These are phyloP conservation scores for Baryphthengus martii DNA, from an alignment of 2,113 vertebrate species.

Conservation along the genomic window DNA sequence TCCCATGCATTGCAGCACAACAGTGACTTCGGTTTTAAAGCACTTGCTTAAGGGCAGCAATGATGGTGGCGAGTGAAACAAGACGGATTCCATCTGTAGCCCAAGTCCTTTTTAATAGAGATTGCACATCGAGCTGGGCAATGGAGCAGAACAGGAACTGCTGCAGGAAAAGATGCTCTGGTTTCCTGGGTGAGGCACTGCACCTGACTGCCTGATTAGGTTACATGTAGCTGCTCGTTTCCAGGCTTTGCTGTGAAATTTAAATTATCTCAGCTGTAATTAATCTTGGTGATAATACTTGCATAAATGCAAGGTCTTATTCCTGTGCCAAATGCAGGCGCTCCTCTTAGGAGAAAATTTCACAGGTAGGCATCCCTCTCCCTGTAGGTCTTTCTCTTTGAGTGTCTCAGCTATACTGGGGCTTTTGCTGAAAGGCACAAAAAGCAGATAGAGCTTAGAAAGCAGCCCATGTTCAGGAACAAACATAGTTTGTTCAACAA, in stretches of 20 bases:
- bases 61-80: neutral
- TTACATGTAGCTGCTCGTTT: neutral
- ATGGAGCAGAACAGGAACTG: neutral
- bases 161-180: neutral
- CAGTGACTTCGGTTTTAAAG: neutral
- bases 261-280: neutral
- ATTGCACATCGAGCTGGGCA: neutral
- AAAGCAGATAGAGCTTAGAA: neutral
- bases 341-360: neutral
- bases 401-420: neutral
- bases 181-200: neutral
- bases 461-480: neutral
- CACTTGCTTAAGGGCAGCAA: neutral
- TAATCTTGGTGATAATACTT: neutral
- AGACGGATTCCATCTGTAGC: neutral
- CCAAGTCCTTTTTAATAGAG: neutral
- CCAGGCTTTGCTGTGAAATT: neutral
- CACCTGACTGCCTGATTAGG: neutral
- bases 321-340: neutral
- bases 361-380: neutral
- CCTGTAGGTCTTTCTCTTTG: neutral
- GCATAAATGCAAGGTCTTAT: neutral
- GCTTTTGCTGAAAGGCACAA: neutral
- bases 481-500: neutral
- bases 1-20: neutral